phyloP scores from a whole-genome alignment of 2,113 vertebrate genomes.

The Hiodon alosoides region DNA sequence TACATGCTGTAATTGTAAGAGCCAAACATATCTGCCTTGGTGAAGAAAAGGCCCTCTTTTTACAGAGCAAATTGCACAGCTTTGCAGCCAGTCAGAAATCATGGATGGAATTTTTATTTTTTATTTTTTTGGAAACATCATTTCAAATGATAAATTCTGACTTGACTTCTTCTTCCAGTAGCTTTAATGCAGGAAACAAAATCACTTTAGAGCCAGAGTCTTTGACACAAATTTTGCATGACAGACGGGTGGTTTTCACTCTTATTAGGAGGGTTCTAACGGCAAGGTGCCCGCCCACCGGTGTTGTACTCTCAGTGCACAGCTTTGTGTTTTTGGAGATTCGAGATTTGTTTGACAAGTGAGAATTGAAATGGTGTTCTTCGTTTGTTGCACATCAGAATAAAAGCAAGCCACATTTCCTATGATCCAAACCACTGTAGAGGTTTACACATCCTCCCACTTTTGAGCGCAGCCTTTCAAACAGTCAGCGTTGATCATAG shows the following conservation, averaged over 20 bases:
- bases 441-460: not conserved
- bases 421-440: not conserved
- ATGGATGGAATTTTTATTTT: not conserved
- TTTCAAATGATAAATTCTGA: too few relatives aligned
- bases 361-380: slow-evolving; percentile 6
- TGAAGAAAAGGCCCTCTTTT: not conserved
- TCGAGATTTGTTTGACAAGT: not conserved
- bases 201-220: too few relatives aligned
- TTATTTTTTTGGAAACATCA: not conserved
- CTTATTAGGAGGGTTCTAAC: not conserved
- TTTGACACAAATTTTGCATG: too few relatives aligned
- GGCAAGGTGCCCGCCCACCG: too few relatives aligned
- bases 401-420: slow-evolving; percentile 10
- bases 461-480: not conserved
- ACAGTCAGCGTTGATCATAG: too few relatives aligned
- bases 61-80: not conserved
- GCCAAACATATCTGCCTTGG: not conserved
- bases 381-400: not conserved
- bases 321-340: too few relatives aligned
- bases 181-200: too few relatives aligned
- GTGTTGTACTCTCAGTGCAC: too few relatives aligned
- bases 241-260: not conserved
- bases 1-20: not conserved
- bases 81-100: not conserved
- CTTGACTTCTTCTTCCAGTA: too few relatives aligned